phyloP scores from a whole-genome alignment of 2,888 invertebrate species.

The Imbricaverruca yamaguchii region DNA sequence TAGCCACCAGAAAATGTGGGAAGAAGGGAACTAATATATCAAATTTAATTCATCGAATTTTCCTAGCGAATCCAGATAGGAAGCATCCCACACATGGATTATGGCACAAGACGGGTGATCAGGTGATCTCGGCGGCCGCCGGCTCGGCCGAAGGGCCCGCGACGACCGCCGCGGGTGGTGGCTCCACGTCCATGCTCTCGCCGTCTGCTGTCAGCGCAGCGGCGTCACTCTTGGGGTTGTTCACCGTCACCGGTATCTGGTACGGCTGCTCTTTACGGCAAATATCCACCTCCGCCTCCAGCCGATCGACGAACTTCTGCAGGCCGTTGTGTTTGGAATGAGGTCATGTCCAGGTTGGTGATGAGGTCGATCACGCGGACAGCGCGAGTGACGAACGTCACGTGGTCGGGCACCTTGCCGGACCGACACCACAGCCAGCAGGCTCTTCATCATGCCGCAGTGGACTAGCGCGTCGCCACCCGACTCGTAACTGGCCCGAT shows the following conservation, averaged over 20 bases:
- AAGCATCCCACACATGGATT: no score
- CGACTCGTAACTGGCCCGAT: no score
- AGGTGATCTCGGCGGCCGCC: constrained; percentile 47
- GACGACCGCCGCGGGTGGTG: background rate
- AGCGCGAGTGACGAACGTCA: constrained; percentile 80
- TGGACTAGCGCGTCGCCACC: no score
- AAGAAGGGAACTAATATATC: no score
- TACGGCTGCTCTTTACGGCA: constrained; percentile 72
- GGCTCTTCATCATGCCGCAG: no score
- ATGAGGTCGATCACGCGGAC: constrained; percentile 85
- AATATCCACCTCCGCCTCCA: constrained; percentile 65
- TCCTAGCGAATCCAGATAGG: no score
- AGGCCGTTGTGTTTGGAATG: constrained; percentile 76
- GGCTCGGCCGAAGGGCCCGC: constrained; percentile 8
- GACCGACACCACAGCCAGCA: no score
- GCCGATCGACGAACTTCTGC: constrained; percentile 66
- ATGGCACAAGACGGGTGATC: constrained; percentile 40
- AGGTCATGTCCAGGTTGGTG: constrained; percentile 79
- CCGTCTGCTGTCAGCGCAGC: constrained; percentile 24
- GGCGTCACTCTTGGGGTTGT: background rate
- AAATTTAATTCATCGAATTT: no score
- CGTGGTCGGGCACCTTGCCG: no score
- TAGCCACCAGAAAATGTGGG: no score
- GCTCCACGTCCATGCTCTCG: constrained; percentile 23
- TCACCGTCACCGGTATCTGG: constrained; percentile 46